Evolutionary conservation across 2,888 invertebrate species (phyloP), one percentile per base, ranked within the genome.

Genomic region (Monopis laevigella): DNA sequence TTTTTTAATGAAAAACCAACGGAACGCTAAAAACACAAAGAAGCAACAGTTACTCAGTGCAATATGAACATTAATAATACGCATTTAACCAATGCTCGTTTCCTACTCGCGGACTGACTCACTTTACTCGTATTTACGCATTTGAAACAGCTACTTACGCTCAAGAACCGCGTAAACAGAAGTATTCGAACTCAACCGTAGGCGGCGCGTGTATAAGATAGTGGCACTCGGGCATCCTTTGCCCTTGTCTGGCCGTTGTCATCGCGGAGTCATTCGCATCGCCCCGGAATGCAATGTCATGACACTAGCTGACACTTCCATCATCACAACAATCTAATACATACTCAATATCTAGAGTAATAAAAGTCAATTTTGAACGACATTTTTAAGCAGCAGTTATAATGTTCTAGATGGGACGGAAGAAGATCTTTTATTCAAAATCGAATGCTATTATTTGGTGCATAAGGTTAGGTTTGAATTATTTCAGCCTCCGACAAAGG

Each of bases 181-280:
- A n/a, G n/a, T n/a, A n/a, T n/a, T n/a, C n/a, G n/a, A n/a, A n/a
- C n/a, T n/a, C n/a, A n/a, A n/a, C n/a, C n/a, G n/a, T n/a, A n/a
- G n/a, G n/a, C n/a, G n/a, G n/a, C n/a, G n/a, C n/a, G 29, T 29
- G 7, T 10, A 29, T 11, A 29, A 7, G 29, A 6, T 21, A 32
- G 16, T 17, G 36, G 28, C 18, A 18, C 29, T 29, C 17, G 18
- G 19, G 40, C 40, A 19, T 29, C 54, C 40, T 35, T 24, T 77
- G 77, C 72, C 75, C 78, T 77, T 78, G 78, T 75, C 74, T 77
- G 75, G 72, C 50, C 74, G 63, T 66, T 75, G 75, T 75, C 77
- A 71, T 72, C 70, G 56, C 48, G 50, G 53, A 71, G 74, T 74
- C 75, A 69, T 74, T 77, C 73, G 74, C 75, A 67, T 65, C 63